Conservation (phyloP, 2,113 vertebrate species). For the Balaeniceps rex region DNA sequence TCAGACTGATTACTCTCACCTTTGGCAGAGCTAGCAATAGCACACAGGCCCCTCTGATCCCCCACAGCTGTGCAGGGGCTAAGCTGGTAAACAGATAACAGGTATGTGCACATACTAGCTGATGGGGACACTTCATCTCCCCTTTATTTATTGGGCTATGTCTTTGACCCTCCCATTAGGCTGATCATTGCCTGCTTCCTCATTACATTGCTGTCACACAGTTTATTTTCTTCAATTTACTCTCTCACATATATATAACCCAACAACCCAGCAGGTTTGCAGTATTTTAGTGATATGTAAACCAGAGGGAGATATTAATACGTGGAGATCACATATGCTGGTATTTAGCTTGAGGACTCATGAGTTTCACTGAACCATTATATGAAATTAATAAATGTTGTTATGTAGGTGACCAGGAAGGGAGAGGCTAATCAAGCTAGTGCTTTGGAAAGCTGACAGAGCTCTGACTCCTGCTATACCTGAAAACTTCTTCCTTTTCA, state of each 20-base stretch:
- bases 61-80: neutral
- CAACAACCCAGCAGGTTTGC: neutral
- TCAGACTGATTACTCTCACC: neutral
- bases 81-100: neutral
- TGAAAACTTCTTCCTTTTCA: neutral
- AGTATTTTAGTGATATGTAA: neutral
- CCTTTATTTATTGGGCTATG: neutral
- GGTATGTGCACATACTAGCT: neutral
- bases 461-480: neutral
- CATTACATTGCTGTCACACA: neutral
- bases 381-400: neutral
- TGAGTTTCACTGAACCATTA: neutral
- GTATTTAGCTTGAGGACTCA: neutral
- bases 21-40: neutral
- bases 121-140: neutral
- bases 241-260: neutral
- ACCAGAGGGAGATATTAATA: neutral
- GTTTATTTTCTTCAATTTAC: slow-evolving; percentile 13
- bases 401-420: neutral
- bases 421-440: neutral
- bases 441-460: neutral
- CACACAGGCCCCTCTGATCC: neutral
- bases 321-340: neutral
- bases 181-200: neutral
- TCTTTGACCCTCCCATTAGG: neutral